Evolutionary conservation across 2,797 vertebrate genomes (phyloP), one percentile per base, ranked within the genome.

Genomic region (Myripristis jacobus): DNA sequence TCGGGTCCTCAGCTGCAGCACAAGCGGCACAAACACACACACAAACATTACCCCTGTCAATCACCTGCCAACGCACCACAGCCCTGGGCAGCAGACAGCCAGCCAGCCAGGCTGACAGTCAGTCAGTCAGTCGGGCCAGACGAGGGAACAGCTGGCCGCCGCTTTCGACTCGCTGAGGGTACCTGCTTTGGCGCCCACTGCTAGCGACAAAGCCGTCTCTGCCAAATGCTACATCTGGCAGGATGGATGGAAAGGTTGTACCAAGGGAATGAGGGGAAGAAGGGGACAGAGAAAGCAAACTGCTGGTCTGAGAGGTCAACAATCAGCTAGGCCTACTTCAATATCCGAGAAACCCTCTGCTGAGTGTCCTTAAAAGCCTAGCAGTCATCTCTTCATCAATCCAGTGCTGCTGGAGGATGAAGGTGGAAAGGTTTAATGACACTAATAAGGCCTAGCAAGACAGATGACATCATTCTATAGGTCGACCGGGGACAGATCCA

Each of bases 71-170:
- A 66, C 78, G 65, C 77, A 79, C 66, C 31, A 29, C 84, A 51
- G 58, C 51, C 66, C 62, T 76, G 54, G 74, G 47, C 79, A 70
- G 36, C 72, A 81, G 76, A 50, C 55, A 48, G 27, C 11, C 38
- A 19, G 27, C 4, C 69, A 29, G 5, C 3, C 53, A 51, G 24
- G 4, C 71, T 67, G 75, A 66, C 71, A 72, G 73, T 54, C 76
- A 75, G 83, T n/a, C 55, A 69, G 73, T 68, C 70, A 25, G 59
- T 53, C 11, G 46, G 68, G 84, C 80, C 80, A 89, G 72, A 73
- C 29, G 51, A 73, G 61, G 48, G 51, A 91, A 86, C 89, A 93
- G 86, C 88, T 90, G 90, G 87, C 87, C 24, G 57, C 69, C 69
- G 72, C 80, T 86, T 73, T 78, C 86, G 80, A 77, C 80, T 84